phyloP scores from a whole-genome alignment of 2,113 vertebrate genomes.

The Petrocephalus microphthalmus region DNA sequence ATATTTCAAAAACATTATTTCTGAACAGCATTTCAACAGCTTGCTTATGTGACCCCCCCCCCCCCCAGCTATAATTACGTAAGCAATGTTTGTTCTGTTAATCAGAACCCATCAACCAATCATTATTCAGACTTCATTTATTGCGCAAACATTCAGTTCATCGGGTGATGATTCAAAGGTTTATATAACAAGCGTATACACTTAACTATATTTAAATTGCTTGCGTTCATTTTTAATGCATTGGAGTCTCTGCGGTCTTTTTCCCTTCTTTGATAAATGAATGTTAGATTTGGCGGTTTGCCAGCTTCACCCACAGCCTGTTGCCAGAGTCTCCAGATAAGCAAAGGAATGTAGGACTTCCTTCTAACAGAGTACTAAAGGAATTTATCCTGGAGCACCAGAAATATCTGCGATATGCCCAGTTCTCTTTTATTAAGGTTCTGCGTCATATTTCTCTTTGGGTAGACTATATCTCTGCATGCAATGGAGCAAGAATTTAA shows the following conservation, averaged over 20 bases:
- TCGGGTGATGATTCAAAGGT: neutral
- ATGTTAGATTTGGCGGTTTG: neutral
- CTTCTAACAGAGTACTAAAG: neutral
- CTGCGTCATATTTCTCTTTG: neutral
- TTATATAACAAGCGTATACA: neutral
- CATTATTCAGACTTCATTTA: neutral
- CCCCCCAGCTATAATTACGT: neutral
- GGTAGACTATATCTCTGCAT: neutral
- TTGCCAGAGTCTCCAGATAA: neutral
- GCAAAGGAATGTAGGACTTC: neutral
- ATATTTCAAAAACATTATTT: neutral
- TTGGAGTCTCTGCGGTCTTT: neutral
- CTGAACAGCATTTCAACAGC: neutral
- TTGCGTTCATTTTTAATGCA: neutral
- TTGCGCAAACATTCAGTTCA: neutral
- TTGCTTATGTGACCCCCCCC: neutral
- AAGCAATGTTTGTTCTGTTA: neutral
- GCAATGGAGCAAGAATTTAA: neutral
- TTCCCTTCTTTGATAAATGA: neutral
- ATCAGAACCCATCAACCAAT: neutral
- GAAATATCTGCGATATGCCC: neutral
- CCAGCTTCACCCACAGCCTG: neutral
- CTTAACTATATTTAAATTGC: neutral
- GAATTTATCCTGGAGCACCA: neutral
- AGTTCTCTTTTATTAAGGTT: neutral